These are phyloP conservation scores for Trematomus bernacchii DNA, from an alignment of 2,797 vertebrate genomes.

Conservation along the genomic window DNA sequence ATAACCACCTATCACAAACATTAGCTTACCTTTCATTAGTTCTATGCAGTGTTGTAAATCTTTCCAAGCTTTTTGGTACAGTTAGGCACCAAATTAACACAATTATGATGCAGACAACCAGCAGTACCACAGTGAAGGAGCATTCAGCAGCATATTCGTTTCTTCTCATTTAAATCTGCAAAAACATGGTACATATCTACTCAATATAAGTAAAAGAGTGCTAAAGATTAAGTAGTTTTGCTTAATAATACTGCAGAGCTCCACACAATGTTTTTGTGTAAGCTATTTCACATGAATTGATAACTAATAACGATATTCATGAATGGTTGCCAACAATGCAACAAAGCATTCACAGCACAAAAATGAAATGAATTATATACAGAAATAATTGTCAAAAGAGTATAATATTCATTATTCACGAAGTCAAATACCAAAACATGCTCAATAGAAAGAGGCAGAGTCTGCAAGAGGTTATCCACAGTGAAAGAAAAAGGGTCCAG, in stretches of 20 bases:
- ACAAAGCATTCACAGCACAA: background rate
- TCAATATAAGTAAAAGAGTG: background rate
- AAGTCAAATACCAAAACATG: constrained; percentile 14
- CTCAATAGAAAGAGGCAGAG: constrained; percentile 15
- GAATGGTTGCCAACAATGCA: background rate
- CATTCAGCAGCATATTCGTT: background rate
- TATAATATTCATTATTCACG: constrained; percentile 8
- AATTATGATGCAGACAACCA: constrained; percentile 1
- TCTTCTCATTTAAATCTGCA: constrained; percentile 13
- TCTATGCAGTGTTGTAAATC: constrained; percentile 24
- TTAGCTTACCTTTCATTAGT: constrained; percentile 12
- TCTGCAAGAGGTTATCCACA: too few species aligned
- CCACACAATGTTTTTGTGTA: background rate
- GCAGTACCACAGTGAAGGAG: background rate
- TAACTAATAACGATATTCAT: background rate
- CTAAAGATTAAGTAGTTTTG: background rate
- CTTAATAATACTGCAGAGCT: background rate
- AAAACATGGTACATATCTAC: background rate
- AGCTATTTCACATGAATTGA: constrained; percentile 1
- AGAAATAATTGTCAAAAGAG: background rate
- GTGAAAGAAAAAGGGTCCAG: too few species aligned
- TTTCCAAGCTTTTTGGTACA: background rate
- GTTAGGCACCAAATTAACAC: constrained; percentile 1
- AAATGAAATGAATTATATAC: background rate
- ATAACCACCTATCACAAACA: constrained; percentile 16